phyloP scores from a whole-genome alignment of 2,888 invertebrate genomes.

The Lycocerus yunnanus region DNA sequence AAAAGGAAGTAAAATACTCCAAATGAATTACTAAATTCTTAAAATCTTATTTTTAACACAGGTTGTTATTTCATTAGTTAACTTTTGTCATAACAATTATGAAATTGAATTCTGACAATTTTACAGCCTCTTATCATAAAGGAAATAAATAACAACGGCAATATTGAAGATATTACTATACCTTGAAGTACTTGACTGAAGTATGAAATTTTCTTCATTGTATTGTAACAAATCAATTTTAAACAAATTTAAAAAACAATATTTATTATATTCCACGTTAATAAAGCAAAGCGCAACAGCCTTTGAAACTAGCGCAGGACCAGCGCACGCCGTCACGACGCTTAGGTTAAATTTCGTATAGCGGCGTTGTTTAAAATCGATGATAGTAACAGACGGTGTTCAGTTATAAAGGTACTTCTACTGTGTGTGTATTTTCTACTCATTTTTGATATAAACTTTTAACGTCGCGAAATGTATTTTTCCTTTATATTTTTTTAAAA shows the following conservation, averaged over 20 bases:
- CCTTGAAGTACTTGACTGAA: not conserved
- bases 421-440: slow-evolving; percentile 15
- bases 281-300: slow-evolving; percentile 46
- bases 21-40: not conserved
- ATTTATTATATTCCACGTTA: slow-evolving; percentile 24
- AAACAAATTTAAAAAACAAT: slow-evolving; percentile 1
- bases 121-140: not conserved
- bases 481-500: slow-evolving; percentile 10
- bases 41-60: not conserved
- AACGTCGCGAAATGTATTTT: slow-evolving; percentile 21
- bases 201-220: not conserved
- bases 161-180: not conserved
- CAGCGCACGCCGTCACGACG: slow-evolving; percentile 38
- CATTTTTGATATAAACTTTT: slow-evolving; percentile 8
- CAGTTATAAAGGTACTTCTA: slow-evolving; percentile 48
- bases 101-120: not conserved
- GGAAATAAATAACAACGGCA: not conserved
- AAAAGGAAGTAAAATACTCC: not conserved
- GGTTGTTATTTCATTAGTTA: not conserved
- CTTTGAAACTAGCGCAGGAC: slow-evolving; percentile 41
- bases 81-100: not conserved
- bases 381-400: slow-evolving; percentile 47
- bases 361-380: slow-evolving; percentile 51
- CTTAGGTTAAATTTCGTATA: slow-evolving; percentile 39
- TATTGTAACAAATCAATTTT: not conserved